Percentiles rank a stretch among this genome's conserved stretches.
Evolutionary conservation across 2,797 vertebrate species (phyloP).

Genomic region (Pelobates cultripes): DNA sequence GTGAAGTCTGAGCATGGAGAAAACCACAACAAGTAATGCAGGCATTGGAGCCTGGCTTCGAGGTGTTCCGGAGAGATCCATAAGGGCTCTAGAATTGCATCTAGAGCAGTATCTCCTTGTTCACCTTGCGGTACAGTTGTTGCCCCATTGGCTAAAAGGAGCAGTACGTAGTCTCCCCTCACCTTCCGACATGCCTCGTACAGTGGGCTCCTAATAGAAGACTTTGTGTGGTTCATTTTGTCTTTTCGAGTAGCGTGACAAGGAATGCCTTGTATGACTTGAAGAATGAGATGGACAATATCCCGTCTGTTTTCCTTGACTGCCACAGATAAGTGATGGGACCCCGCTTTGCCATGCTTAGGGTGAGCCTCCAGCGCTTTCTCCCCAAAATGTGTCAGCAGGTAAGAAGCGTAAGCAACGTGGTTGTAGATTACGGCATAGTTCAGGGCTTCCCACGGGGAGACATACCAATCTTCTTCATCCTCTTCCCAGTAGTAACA

Average conservation of each 20-base stretch:
- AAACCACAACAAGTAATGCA: constrained; percentile 74
- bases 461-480: constrained; percentile 63
- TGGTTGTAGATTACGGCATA: constrained; percentile 78
- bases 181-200: constrained; percentile 74
- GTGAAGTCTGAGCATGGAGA: constrained; percentile 52
- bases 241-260: constrained; percentile 58
- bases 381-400: constrained; percentile 66
- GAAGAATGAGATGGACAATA: constrained; percentile 71
- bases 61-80: constrained; percentile 54
- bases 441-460: constrained; percentile 73
- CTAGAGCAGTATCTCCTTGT: constrained; percentile 70
- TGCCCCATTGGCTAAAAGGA: constrained; percentile 72
- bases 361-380: constrained; percentile 62
- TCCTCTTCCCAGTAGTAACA: constrained; percentile 69
- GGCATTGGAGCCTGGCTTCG: constrained; percentile 61
- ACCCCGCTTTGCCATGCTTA: constrained; percentile 63
- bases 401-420: constrained; percentile 70
- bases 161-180: constrained; percentile 67
- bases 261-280: constrained; percentile 63
- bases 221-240: constrained; percentile 56
- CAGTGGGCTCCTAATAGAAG: constrained; percentile 68
- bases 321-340: constrained; percentile 72
- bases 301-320: constrained; percentile 71
- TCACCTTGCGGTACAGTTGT: constrained; percentile 66
- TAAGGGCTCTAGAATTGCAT: constrained; percentile 70